These are phyloP conservation scores for Rhorus exstirpatorius DNA, from an alignment of 2,888 invertebrate species.

Conservation along the genomic window DNA sequence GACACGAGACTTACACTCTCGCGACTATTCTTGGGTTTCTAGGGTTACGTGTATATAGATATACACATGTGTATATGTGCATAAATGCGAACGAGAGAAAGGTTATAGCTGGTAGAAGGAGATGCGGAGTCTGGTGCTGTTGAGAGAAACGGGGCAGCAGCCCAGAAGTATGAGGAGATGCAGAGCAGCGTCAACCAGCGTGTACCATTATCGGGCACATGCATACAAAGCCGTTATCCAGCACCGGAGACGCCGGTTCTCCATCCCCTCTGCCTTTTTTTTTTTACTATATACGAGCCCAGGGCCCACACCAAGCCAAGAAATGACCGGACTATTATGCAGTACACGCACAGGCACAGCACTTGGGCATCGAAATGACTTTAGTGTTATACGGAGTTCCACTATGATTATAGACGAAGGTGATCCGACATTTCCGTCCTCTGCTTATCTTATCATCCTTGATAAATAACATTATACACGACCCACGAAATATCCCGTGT, in stretches of 20 bases:
- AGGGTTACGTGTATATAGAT: conserved; percentile 11
- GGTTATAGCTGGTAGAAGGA: conserved; percentile 10
- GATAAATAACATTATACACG: conserved; percentile 39
- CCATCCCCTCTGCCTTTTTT: conserved; percentile 12
- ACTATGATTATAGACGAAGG: conserved; percentile 27
- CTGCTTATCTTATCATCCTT: conserved; percentile 52
- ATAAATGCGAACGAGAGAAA: conserved; percentile 43
- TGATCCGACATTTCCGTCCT: conserved; percentile 2
- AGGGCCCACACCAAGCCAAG: no score
- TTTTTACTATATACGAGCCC: conserved; percentile 48
- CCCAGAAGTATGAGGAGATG: conserved; percentile 65
- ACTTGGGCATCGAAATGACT: conserved; percentile 13
- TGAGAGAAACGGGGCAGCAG: conserved; percentile 46
- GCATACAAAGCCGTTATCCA: conserved; percentile 78
- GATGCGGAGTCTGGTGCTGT: conserved; percentile 47
- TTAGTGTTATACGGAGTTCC: not conserved
- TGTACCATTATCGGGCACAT: conserved; percentile 71
- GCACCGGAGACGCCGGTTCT: conserved; percentile 75
- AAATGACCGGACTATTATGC: conserved; percentile 41
- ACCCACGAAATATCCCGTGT: conserved; percentile 17
- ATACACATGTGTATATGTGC: conserved; percentile 9
- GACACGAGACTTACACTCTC: conserved; percentile 50
- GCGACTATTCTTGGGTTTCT: conserved; percentile 52
- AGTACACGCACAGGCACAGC: not conserved
- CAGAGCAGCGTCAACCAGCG: conserved; percentile 49